Base-by-base conservation (phyloP, 2,113 vertebrate genomes). In the Micromys minutus region DNA sequence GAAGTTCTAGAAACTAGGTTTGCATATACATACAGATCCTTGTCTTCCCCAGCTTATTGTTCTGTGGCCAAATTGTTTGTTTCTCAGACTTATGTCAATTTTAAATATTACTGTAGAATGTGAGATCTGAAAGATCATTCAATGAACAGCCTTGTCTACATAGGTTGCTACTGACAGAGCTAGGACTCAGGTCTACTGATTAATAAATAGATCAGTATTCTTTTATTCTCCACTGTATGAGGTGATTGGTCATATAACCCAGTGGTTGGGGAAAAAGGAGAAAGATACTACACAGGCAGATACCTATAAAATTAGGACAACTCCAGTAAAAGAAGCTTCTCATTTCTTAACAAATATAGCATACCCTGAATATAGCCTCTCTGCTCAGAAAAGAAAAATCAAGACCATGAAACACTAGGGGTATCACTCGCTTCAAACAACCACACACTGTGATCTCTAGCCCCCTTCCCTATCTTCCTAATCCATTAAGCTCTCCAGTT, bases 281-380 rank as follows among this genome's bases (percentile, higher is more conserved):
- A 76, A 89, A 61, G n/a, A 87, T 63, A 63, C 39, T 29, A 86
- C 55, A 91, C 10, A 92, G n/a, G 10, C 34, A 90, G 61, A 45
- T 36, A 75, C 26, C 65, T 45, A 95, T 52, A 87, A 90, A 94
- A 93, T 67, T 42, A 94, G 63, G 45, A 72, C n/a, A 83, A 59
- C 7, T 50, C 8, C 24, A 83, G 77, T 29, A 80, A 74, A 89
- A 77, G 80, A 97, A 67, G 24, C 34, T 89, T 81, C 84, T 67
- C 50, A 67, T 22, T 89, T 29, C 31, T 84, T 34, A 90, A 84
- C 39, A 50, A 47, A 88, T 93, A 85, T 24, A 96, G 87, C 92
- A 89, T 55, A 52, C 75, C 69, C 26, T 92, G 91, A 88, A 94
- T 47, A 42, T 67, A 72, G 36, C 15, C 13, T 88, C 52, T 93